Percentiles rank a stretch among this genome's conserved stretches.
These are phyloP conservation scores for Jacana jacana DNA, from an alignment of 2,113 vertebrate genomes.

Conservation along the genomic window DNA sequence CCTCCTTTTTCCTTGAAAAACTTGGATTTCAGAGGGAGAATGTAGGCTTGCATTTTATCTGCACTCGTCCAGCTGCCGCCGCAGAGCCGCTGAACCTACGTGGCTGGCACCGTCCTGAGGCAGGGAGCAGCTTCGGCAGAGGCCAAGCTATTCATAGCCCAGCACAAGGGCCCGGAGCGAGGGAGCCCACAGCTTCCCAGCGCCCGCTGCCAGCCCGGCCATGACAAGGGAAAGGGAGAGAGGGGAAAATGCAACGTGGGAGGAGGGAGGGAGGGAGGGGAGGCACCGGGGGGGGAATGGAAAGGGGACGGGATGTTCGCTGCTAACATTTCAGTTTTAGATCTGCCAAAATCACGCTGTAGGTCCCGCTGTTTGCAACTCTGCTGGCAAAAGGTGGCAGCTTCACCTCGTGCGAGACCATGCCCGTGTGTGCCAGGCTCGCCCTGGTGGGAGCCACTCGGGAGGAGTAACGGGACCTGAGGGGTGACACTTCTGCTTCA, in stretches of 20 bases:
- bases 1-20: not conserved
- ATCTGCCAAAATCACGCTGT: not conserved
- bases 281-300: not conserved
- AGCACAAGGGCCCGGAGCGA: not conserved
- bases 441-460: not conserved
- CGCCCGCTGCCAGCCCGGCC: slow-evolving; percentile 4
- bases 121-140: not conserved
- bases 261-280: not conserved
- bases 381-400: not conserved
- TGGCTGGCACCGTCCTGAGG: not conserved
- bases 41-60: not conserved
- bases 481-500: not conserved
- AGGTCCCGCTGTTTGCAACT: not conserved
- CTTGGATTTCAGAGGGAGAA: not conserved
- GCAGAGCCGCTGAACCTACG: not conserved
- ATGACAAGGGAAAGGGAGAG: not conserved
- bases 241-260: not conserved
- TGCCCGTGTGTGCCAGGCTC: not conserved
- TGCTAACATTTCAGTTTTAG: not conserved
- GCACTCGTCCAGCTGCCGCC: not conserved
- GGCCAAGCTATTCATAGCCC: slow-evolving; percentile 16
- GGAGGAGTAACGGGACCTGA: not conserved
- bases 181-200: not conserved
- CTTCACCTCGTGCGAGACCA: not conserved
- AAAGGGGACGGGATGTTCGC: not conserved